Conservation (phyloP, 2,113 vertebrate species). For the Electrona antarctica region DNA sequence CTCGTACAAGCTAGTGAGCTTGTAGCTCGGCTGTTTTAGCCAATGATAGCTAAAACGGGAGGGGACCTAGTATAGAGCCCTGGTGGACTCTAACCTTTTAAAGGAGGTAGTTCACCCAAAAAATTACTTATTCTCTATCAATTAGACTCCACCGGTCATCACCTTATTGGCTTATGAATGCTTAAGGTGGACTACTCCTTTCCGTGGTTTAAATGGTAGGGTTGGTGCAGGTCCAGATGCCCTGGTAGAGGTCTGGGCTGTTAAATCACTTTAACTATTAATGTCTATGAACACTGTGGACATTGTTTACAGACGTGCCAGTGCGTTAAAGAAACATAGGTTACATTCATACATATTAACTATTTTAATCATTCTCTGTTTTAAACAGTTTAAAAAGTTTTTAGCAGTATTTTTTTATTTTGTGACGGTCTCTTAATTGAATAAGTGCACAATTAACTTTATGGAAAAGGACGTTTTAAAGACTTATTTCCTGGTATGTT, state of each 20-base stretch:
- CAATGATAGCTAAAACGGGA: too few relatives aligned
- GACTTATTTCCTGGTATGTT: slow-evolving; percentile 62
- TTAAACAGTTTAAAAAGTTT: slow-evolving; percentile 26
- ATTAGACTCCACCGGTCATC: too few relatives aligned
- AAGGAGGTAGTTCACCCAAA: too few relatives aligned
- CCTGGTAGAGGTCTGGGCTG: neutral
- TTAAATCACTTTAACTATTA: slow-evolving; percentile 25
- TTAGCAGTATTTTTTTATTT: slow-evolving; percentile 44
- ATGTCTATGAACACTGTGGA: slow-evolving; percentile 14
- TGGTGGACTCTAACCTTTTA: too few relatives aligned
- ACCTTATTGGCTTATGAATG: too few relatives aligned
- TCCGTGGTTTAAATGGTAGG: neutral
- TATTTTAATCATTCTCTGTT: slow-evolving; percentile 26
- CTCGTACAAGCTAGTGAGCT: too few relatives aligned
- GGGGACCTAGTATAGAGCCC: too few relatives aligned
- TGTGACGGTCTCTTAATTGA: slow-evolving; percentile 27
- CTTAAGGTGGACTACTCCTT: too few relatives aligned
- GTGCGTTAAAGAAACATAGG: slow-evolving; percentile 40
- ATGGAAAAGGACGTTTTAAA: slow-evolving; percentile 28
- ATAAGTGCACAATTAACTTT: slow-evolving; percentile 15
- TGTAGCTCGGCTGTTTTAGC: too few relatives aligned
- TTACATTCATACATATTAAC: slow-evolving; percentile 14
- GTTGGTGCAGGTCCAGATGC: slow-evolving; percentile 4
- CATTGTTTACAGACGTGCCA: neutral
- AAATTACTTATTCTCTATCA: too few relatives aligned